These are phyloP conservation scores for Trididemnum nubilum DNA, from an alignment of 23 tunicate genomes.

Conservation along the genomic window DNA sequence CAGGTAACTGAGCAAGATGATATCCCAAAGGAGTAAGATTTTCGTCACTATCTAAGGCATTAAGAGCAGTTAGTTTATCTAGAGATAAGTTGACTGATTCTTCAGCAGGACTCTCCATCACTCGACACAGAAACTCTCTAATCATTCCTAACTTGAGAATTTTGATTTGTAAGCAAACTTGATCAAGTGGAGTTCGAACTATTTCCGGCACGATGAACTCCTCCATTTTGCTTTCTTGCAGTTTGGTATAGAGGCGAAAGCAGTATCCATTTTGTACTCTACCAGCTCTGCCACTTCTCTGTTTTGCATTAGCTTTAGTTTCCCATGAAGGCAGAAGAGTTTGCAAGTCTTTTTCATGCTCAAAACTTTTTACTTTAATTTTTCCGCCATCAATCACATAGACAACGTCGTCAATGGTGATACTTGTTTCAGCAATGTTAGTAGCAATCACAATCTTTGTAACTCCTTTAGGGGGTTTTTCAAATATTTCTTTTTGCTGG, in stretches of 20 bases:
- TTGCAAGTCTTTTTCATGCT: constrained; percentile 47
- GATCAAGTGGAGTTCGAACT: constrained; percentile 82
- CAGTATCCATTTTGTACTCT: constrained; percentile 83
- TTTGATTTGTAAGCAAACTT: constrained; percentile 77
- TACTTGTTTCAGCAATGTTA: constrained; percentile 90
- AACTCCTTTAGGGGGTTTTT: constrained; percentile 74
- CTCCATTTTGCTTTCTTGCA: constrained; percentile 52
- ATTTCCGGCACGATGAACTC: constrained; percentile 78
- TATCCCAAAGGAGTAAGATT: constrained; percentile 71
- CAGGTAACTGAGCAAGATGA: constrained; percentile 80
- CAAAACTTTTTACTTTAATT: constrained; percentile 60
- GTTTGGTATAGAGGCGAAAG: constrained; percentile 64
- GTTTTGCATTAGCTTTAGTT: constrained; percentile 76
- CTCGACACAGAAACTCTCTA: constrained; percentile 49
- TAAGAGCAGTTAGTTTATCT: constrained; percentile 57
- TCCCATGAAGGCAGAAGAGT: constrained; percentile 62
- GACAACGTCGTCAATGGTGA: constrained; percentile 87
- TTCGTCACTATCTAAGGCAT: constrained; percentile 64
- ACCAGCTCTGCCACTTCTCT: constrained; percentile 80
- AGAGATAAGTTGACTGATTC: constrained; percentile 66
- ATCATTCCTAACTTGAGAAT: constrained; percentile 58
- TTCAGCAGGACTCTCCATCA: constrained; percentile 58
- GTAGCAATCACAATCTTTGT: constrained; percentile 91
- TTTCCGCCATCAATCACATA: constrained; percentile 89
- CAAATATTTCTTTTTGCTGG: constrained; percentile 73